A percentile compares a stretch with the other conserved stretches of the same genome.
Evolutionary conservation across 2,888 invertebrate genomes (phyloP).

Genomic region (Philopedon plagiatum): DNA sequence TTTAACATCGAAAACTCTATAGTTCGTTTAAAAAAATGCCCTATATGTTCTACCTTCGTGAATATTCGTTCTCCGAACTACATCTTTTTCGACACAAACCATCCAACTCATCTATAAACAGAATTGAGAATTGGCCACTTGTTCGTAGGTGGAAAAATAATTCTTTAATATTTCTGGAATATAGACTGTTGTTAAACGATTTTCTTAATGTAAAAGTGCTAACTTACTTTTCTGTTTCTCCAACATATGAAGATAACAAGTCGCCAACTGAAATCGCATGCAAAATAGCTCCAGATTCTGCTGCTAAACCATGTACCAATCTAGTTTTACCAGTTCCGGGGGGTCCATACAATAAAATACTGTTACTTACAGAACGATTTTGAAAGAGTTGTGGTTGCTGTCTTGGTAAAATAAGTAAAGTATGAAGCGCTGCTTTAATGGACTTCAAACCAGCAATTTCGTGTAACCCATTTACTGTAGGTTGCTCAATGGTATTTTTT

Average conservation of each 20-base stretch:
- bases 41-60: slow-evolving; percentile 64
- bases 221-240: slow-evolving; percentile 73
- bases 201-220: too few species aligned
- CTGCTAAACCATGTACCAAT: slow-evolving; percentile 67
- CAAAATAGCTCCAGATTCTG: slow-evolving; percentile 70
- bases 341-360: slow-evolving; percentile 72
- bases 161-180: slow-evolving; percentile 59
- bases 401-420: slow-evolving; percentile 70
- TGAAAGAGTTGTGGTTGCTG: slow-evolving; percentile 72
- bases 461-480: slow-evolving; percentile 63
- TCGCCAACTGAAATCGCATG: slow-evolving; percentile 71
- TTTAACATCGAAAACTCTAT: too few species aligned
- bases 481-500: slow-evolving; percentile 55
- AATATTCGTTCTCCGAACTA: slow-evolving; percentile 70
- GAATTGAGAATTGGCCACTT: slow-evolving; percentile 65
- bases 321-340: slow-evolving; percentile 71
- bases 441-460: slow-evolving; percentile 71
- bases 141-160: slow-evolving; percentile 61
- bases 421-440: slow-evolving; percentile 69
- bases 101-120: slow-evolving; percentile 76
- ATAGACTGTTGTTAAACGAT: too few species aligned
- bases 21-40: too few species aligned
- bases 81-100: slow-evolving; percentile 71
- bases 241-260: slow-evolving; percentile 72
- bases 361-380: slow-evolving; percentile 68